A percentile compares a stretch with the other conserved stretches of the same genome.
Conservation (phyloP, 2,888 invertebrate species). For the Nineta flava region DNA sequence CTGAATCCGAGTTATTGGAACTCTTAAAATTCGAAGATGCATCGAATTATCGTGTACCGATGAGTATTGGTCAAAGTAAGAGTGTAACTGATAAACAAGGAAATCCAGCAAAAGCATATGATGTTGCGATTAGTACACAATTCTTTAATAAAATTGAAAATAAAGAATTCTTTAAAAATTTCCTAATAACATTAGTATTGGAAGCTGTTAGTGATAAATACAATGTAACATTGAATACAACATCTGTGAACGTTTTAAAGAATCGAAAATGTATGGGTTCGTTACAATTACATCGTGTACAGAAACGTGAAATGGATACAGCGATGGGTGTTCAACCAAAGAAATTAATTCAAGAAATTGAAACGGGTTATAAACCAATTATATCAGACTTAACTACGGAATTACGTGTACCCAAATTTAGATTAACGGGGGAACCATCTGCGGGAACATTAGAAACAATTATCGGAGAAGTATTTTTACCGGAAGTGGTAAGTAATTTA, state of each 20-base stretch:
- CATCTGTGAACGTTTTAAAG: constrained; percentile 49
- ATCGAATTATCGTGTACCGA: constrained; percentile 62
- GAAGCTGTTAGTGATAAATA: constrained; percentile 70
- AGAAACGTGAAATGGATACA: constrained; percentile 44
- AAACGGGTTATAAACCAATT: constrained; percentile 14
- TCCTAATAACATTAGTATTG: constrained; percentile 63
- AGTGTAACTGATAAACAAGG: constrained; percentile 64
- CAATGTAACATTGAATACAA: constrained; percentile 47
- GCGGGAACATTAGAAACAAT: constrained; percentile 35
- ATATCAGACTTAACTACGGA: constrained; percentile 13
- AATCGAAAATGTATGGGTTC: constrained; percentile 60
- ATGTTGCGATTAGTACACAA: constrained; percentile 64
- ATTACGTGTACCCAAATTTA: constrained; percentile 30
- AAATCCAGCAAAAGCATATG: constrained; percentile 56
- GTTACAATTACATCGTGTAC: constrained; percentile 56
- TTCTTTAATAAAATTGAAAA: constrained; percentile 62
- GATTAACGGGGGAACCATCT: constrained; percentile 39
- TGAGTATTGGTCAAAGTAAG: constrained; percentile 77
- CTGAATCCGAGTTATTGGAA: constrained; percentile 49
- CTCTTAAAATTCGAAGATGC: constrained; percentile 52
- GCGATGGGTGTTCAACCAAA: constrained; percentile 20
- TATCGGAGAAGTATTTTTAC: constrained; percentile 45
- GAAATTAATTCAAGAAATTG: constrained; percentile 41
- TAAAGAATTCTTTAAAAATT: constrained; percentile 55
- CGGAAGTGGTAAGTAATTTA: constrained; percentile 32